Evolutionary conservation across 1,140 invertebrate genomes (phyloP).

Genomic region (Drosophila paulistorum): DNA sequence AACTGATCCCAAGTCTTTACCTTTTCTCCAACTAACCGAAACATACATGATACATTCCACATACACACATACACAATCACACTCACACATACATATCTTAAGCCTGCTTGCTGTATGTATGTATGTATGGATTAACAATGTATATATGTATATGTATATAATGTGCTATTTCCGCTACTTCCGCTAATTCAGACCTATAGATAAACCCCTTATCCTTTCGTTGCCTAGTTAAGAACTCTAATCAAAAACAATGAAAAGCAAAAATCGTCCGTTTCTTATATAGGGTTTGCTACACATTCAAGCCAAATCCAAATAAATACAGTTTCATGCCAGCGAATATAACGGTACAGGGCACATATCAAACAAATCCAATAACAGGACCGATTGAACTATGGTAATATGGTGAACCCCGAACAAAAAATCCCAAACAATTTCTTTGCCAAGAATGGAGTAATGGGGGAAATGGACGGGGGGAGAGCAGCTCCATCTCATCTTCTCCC

Average conservation of each 20-base stretch:
- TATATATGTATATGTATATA: conserved; percentile 21
- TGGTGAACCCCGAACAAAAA: conserved; percentile 34
- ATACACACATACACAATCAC: neutral
- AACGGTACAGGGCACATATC: conserved; percentile 81
- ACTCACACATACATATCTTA: neutral
- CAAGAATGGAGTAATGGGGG: no score
- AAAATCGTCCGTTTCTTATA: conserved; percentile 61
- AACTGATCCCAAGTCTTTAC: neutral
- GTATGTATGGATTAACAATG: conserved; percentile 14
- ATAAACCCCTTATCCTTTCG: neutral
- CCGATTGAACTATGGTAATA: conserved; percentile 83
- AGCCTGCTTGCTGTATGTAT: conserved; percentile 17
- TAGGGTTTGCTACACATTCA: conserved; percentile 83
- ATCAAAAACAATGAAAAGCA: neutral
- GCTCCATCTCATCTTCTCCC: no score
- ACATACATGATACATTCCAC: conserved; percentile 14
- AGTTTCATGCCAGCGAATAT: conserved; percentile 82
- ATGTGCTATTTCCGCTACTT: neutral
- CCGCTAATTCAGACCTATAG: neutral
- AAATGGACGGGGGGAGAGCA: no score
- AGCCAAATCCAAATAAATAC: conserved; percentile 82
- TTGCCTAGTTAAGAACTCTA: neutral
- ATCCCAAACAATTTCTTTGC: neutral
- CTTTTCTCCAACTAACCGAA: neutral
- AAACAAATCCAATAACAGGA: conserved; percentile 81